Evolutionary conservation across 2,888 invertebrate species (phyloP).

Genomic region (Ceraclea dissimilis): DNA sequence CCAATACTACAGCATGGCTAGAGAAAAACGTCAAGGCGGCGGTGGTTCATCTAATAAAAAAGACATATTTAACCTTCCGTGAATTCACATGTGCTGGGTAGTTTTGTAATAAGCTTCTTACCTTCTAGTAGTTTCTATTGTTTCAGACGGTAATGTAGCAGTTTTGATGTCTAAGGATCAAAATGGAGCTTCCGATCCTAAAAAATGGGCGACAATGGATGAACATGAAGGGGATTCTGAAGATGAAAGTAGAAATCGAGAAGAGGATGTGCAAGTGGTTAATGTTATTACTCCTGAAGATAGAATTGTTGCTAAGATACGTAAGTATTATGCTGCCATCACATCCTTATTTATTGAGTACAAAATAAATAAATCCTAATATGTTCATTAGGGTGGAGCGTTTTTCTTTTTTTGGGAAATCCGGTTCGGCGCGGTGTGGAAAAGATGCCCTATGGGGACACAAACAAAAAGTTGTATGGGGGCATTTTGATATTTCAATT

Average conservation of each 20-base stretch:
- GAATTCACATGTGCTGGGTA: no score
- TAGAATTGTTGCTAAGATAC: conserved; percentile 19
- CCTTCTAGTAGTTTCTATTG: conserved; percentile 12
- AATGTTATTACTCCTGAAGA: conserved; percentile 19
- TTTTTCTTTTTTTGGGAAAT: no score
- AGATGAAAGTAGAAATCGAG: conserved; percentile 27
- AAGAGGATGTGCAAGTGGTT: conserved; percentile 31
- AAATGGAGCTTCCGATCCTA: conserved; percentile 8
- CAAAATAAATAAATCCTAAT: no score
- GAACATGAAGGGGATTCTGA: conserved; percentile 28
- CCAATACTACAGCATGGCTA: no score
- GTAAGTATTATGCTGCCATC: conserved; percentile 17
- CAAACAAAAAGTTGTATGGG: no score
- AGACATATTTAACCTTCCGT: no score
- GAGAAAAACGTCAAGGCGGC: no score
- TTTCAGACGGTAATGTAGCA: conserved; percentile 16
- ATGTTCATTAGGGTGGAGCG: no score
- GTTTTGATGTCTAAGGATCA: conserved; percentile 21
- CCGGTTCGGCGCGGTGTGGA: no score
- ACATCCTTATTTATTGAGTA: conserved; percentile 5
- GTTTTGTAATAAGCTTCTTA: neutral
- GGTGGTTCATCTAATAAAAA: no score
- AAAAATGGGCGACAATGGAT: conserved; percentile 24
- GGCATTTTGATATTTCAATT: no score
- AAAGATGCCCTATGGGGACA: no score